Percentiles rank a stretch among this genome's conserved stretches.
These are phyloP conservation scores for Sinonovacula constricta DNA, from an alignment of 1,140 invertebrate genomes.

Conservation along the genomic window DNA sequence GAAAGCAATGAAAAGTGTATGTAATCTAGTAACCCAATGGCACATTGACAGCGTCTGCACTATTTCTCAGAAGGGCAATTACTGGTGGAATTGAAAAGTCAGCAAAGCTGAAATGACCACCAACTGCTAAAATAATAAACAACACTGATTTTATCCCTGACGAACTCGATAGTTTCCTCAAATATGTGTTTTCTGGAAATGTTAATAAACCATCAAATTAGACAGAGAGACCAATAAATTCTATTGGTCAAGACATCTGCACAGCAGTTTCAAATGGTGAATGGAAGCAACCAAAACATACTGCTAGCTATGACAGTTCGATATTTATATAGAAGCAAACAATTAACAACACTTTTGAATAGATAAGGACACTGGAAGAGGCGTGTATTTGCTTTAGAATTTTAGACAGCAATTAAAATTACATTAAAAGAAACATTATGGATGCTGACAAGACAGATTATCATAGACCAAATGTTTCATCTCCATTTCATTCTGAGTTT, in stretches of 20 bases:
- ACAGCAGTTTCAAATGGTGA: slow-evolving; percentile 39
- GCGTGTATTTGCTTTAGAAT: slow-evolving; percentile 19
- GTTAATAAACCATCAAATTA: no score
- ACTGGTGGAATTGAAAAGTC: no score
- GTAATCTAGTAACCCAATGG: no score
- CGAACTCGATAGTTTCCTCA: no score
- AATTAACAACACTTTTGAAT: slow-evolving; percentile 41
- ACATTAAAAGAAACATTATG: slow-evolving; percentile 11
- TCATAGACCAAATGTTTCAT: slow-evolving; percentile 1
- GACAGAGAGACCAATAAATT: no score
- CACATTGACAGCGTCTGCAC: no score
- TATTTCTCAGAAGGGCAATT: no score
- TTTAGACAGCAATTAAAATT: slow-evolving; percentile 40
- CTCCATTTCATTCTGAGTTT: slow-evolving; percentile 14
- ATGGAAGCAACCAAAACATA: slow-evolving; percentile 56
- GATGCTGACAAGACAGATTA: neutral
- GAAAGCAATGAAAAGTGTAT: no score
- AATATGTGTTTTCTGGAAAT: no score
- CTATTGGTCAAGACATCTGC: slow-evolving; percentile 51
- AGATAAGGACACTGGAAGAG: slow-evolving; percentile 38
- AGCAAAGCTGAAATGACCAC: no score
- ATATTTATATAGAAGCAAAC: slow-evolving; percentile 47
- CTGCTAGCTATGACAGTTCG: slow-evolving; percentile 41
- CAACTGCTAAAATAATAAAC: no score
- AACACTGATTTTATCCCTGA: no score